Base-by-base conservation (phyloP, 1,140 invertebrate species). In the Potamilus streckersoni region DNA sequence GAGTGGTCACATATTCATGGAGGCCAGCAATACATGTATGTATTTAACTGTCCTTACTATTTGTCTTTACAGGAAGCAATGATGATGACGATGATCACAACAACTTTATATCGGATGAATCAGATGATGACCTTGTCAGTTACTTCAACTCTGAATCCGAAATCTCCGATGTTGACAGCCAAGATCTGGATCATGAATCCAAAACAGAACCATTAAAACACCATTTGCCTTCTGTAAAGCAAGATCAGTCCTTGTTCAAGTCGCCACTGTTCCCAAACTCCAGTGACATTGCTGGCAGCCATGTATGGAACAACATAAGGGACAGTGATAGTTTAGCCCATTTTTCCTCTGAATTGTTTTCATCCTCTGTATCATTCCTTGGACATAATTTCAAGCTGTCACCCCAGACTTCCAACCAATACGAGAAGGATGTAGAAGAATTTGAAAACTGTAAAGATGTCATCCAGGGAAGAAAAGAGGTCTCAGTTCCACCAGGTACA, bases 71-170 rank as follows among this genome's bases (percentile, higher is more conserved):
- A 86, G 84, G 84, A 38, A 38, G 38, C 38, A 38, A 38, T 38
- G 8, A 38, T 69, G 82, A 75, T n/a, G 82, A 80, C 19, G 76
- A 80, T 17, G 66, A 78, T 31, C 79, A 82, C 49, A 83, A 82
- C 19, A 71, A 83, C 15, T 75, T 85, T 31, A 38, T 86, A 66
- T 86, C 86, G 13, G 86, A 86, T 31, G 85, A 85, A 38, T 85
- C 84, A 6, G 85, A 87, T n/a, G 86, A 88, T 62, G 86, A 86
- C 69, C 80, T 84, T 71, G 81, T 81, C 8, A 84, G 83, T 58
- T 88, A 82, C 72, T 86, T 86, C 76, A 83, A 86, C 60, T 86
- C 85, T 2, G 86, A 88, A 61, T 88, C 86, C 0, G 86, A 87
- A 59, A 76, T 87, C 60, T 88, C 85, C 3, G 83, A 88, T 38